These are phyloP conservation scores for Cantharis rustica DNA, from an alignment of 2,888 invertebrate species.

Conservation along the genomic window DNA sequence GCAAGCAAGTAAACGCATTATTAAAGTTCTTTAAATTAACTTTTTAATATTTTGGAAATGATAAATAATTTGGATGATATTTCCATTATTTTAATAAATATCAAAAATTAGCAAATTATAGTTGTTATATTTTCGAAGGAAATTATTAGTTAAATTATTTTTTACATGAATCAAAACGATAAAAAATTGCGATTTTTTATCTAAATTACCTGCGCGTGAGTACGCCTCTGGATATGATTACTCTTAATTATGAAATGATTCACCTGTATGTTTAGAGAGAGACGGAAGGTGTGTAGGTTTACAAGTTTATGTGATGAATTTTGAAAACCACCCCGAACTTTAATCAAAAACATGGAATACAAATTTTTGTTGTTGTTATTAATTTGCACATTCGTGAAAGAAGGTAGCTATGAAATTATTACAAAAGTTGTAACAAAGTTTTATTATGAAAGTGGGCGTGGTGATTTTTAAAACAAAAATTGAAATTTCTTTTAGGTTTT, in stretches of 20 bases:
- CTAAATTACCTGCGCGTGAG: background rate
- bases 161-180: too few relatives aligned
- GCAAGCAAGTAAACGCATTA: too few relatives aligned
- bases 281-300: background rate
- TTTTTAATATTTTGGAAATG: too few relatives aligned
- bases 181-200: background rate
- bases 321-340: background rate
- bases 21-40: too few relatives aligned
- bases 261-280: background rate
- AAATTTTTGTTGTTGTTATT: background rate
- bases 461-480: background rate
- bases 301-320: background rate
- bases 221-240: background rate
- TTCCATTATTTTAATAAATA: too few relatives aligned
- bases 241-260: background rate
- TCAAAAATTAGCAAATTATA: too few relatives aligned
- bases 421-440: background rate
- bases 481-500: constrained; percentile 53
- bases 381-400: background rate
- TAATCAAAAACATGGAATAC: background rate
- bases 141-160: too few relatives aligned
- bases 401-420: background rate
- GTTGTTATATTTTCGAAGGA: too few relatives aligned
- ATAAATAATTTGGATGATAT: too few relatives aligned
- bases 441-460: background rate